These are phyloP conservation scores for Teleopsis dalmanni DNA, from an alignment of 1,140 invertebrate genomes.

Conservation along the genomic window DNA sequence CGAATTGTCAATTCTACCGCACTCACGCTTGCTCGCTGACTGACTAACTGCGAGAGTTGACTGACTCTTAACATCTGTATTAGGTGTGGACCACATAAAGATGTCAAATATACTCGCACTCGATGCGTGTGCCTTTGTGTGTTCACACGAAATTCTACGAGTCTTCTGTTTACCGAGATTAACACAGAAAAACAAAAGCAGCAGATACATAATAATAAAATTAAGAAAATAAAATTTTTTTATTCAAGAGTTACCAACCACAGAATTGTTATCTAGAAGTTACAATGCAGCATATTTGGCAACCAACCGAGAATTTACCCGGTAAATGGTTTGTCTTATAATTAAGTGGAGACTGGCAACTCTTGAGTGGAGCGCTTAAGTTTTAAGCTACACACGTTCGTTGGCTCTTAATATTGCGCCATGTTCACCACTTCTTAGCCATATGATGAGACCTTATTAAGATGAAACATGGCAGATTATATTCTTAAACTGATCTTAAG, in stretches of 20 bases:
- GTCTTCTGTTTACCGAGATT: not conserved
- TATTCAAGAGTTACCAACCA: not conserved
- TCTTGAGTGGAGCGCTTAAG: not conserved
- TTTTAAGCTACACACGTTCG: no score
- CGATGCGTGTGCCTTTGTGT: not conserved
- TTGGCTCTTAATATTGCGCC: no score
- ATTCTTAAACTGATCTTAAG: not conserved
- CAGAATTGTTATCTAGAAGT: not conserved
- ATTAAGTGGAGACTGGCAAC: no score
- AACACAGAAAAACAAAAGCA: not conserved
- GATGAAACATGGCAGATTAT: not conserved
- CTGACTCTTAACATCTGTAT: constrained; percentile 15
- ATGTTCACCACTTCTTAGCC: not conserved
- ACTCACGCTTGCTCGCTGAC: not conserved
- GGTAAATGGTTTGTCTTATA: no score
- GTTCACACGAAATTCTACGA: constrained; percentile 2
- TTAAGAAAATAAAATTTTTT: not conserved
- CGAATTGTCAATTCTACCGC: no score
- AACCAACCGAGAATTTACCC: no score
- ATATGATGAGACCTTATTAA: not conserved
- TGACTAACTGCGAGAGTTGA: constrained; percentile 1
- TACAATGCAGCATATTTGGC: not conserved
- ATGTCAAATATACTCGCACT: no score
- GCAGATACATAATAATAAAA: not conserved
- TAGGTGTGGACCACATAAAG: constrained; percentile 10